Conservation (phyloP, 2,888 invertebrate genomes). For the Cerastis rubricosa region DNA sequence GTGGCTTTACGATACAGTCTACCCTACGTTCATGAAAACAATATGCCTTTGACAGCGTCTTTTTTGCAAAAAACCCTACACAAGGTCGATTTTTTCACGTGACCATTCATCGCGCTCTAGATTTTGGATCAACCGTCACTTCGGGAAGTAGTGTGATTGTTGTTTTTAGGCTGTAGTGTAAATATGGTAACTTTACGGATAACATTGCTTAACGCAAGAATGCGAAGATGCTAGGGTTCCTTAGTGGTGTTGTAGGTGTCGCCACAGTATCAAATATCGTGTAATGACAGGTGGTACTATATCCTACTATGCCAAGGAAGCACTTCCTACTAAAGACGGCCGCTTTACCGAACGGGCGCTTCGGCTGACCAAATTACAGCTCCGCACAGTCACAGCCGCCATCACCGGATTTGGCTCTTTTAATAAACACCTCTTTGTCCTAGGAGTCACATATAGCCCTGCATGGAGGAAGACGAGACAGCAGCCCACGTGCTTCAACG, state of each 20-base stretch:
- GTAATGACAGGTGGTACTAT: background rate
- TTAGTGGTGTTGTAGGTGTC: background rate
- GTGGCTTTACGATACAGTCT: background rate
- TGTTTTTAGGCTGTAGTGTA: background rate
- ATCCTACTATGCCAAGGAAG: background rate
- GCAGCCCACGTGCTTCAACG: no score
- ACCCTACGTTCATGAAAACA: background rate
- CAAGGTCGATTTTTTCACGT: background rate
- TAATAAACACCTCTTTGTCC: no score
- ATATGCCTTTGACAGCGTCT: background rate
- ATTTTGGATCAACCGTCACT: background rate
- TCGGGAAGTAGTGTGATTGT: background rate
- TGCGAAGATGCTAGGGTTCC: background rate
- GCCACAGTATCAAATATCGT: background rate
- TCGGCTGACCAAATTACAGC: no score
- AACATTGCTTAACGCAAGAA: background rate
- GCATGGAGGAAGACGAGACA: no score
- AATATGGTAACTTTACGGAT: background rate
- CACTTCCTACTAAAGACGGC: no score
- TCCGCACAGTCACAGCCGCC: no score
- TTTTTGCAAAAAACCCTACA: background rate
- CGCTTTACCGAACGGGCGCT: no score
- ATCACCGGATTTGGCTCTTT: no score
- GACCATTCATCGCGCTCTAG: background rate
- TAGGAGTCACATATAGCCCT: no score